Percentiles rank a stretch among this genome's conserved stretches.
phyloP scores from a whole-genome alignment of 2,888 invertebrate genomes.

The Lobophora halterata region DNA sequence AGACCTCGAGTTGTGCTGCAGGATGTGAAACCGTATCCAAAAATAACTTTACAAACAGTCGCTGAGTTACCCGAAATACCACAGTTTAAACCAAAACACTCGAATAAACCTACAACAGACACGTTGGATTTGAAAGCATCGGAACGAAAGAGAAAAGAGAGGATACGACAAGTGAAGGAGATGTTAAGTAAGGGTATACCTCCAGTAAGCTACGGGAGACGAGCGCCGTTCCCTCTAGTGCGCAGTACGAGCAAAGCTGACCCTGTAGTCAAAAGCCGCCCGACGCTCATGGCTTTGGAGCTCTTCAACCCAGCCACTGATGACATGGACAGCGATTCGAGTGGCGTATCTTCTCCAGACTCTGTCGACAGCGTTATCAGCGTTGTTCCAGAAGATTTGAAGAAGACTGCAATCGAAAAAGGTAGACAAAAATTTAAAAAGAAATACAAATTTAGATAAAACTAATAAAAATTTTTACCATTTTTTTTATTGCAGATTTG shows the following conservation, averaged over 20 bases:
- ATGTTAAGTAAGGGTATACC: conserved; percentile 86
- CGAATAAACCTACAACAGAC: conserved; percentile 55
- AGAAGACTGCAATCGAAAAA: conserved; percentile 68
- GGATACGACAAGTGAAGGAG: conserved; percentile 86
- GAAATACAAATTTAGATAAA: not conserved
- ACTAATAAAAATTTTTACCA: no score
- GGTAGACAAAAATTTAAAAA: conserved; percentile 40
- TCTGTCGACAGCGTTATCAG: conserved; percentile 93
- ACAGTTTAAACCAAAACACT: conserved; percentile 71
- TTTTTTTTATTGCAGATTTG: conserved; percentile 47
- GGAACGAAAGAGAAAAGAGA: conserved; percentile 81
- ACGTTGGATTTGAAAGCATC: conserved; percentile 67
- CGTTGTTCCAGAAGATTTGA: conserved; percentile 84
- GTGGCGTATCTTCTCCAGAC: conserved; percentile 92
- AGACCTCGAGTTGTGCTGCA: conserved; percentile 68
- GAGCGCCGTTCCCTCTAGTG: conserved; percentile 85
- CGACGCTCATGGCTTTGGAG: conserved; percentile 89
- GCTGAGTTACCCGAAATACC: conserved; percentile 83
- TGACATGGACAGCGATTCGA: conserved; percentile 94
- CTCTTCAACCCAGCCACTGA: conserved; percentile 95
- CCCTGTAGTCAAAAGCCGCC: conserved; percentile 84
- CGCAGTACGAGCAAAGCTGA: conserved; percentile 83
- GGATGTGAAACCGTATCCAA: conserved; percentile 76
- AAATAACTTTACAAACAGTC: conserved; percentile 82
- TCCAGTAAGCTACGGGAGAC: conserved; percentile 71